Conservation (phyloP, 2,888 invertebrate genomes). For the Allolobophora icterica region DNA sequence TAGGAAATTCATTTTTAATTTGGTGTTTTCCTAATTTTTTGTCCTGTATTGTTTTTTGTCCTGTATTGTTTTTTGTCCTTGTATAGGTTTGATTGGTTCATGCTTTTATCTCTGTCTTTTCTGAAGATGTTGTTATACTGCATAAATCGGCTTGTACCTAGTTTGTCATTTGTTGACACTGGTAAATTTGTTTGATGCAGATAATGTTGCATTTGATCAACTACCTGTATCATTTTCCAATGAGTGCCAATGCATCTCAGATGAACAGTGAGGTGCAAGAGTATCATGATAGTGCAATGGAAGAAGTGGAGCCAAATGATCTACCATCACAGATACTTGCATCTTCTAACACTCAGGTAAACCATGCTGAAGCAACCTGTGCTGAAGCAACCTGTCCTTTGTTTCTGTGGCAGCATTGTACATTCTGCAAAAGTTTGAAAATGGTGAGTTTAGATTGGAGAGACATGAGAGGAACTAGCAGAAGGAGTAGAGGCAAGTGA, state of each 20-base stretch:
- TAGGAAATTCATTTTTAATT: too few relatives aligned
- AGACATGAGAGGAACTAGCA: too few relatives aligned
- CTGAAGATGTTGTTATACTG: too few relatives aligned
- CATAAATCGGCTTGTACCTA: too few relatives aligned
- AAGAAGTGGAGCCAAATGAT: slow-evolving; percentile 66
- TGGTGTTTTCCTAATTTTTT: too few relatives aligned
- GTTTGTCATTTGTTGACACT: neutral
- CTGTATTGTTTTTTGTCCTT: too few relatives aligned
- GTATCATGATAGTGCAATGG: slow-evolving; percentile 81
- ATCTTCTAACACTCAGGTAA: slow-evolving; percentile 80
- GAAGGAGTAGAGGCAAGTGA: too few relatives aligned
- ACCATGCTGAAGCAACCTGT: slow-evolving; percentile 19
- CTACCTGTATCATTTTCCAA: slow-evolving; percentile 90
- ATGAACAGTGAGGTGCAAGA: slow-evolving; percentile 89
- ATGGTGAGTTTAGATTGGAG: neutral
- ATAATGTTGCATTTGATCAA: slow-evolving; percentile 86
- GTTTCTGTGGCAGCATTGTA: neutral
- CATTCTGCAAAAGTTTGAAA: neutral
- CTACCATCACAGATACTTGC: slow-evolving; percentile 80
- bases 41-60: too few relatives aligned
- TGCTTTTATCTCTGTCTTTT: too few relatives aligned
- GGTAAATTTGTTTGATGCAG: slow-evolving; percentile 61
- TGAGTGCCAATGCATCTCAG: slow-evolving; percentile 79
- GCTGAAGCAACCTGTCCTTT: neutral
- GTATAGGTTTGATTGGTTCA: too few relatives aligned